These are phyloP conservation scores for Diprion similis DNA, from an alignment of 1,140 invertebrate species.

Conservation along the genomic window DNA sequence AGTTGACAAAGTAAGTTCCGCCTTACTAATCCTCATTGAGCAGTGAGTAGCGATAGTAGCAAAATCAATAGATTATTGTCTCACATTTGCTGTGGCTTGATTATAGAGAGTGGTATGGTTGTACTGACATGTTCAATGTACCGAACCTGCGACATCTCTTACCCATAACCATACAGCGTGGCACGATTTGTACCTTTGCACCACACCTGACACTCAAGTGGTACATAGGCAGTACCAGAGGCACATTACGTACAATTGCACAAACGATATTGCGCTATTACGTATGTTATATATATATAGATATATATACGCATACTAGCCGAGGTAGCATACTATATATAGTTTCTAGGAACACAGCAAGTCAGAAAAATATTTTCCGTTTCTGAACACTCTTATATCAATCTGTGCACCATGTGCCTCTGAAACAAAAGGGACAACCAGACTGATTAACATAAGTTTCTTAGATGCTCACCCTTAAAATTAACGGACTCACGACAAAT, in stretches of 20 bases:
- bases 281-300: conserved; percentile 46
- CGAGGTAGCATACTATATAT: conserved; percentile 34
- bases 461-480: conserved; percentile 53
- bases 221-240: too few relatives aligned
- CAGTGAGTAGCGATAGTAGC: conserved; percentile 58
- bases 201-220: conserved; percentile 24
- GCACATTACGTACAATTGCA: too few relatives aligned
- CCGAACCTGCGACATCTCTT: too few relatives aligned
- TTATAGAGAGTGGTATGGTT: conserved; percentile 21
- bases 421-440: conserved; percentile 73
- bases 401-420: conserved; percentile 74
- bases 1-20: conserved; percentile 45
- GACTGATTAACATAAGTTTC: conserved; percentile 66
- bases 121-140: too few relatives aligned
- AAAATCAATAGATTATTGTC: conserved; percentile 62
- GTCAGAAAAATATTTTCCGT: conserved; percentile 57
- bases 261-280: conserved; percentile 24
- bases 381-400: conserved; percentile 56
- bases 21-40: conserved; percentile 49
- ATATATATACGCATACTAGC: conserved; percentile 20
- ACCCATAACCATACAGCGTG: conserved; percentile 48
- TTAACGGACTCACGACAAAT: too few relatives aligned
- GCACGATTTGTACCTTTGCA: conserved; percentile 21
- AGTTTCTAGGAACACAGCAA: conserved; percentile 50
- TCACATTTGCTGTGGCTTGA: conserved; percentile 54